Evolutionary conservation across 2,797 vertebrate genomes (phyloP).

Genomic region (Pantherophis vulpinus): DNA sequence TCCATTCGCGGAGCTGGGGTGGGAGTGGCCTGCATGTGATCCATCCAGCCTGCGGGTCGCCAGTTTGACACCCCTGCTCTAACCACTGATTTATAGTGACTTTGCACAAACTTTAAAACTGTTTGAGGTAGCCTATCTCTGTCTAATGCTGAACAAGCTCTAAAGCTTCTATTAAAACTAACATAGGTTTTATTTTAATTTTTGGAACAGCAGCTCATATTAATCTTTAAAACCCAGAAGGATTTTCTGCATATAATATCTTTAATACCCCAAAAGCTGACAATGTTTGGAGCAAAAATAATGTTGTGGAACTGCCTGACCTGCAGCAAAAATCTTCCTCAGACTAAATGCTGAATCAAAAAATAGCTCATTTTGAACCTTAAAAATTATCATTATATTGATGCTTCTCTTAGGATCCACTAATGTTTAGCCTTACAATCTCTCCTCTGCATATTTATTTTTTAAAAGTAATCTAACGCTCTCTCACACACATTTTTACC

Average conservation of each 20-base stretch:
- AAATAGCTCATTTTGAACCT: not conserved
- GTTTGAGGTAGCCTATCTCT: not conserved
- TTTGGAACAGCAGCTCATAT: not conserved
- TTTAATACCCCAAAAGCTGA: accelerated
- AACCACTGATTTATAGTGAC: not conserved
- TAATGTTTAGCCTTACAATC: not conserved
- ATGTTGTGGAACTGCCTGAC: not conserved
- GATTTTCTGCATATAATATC: not conserved
- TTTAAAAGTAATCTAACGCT: slow-evolving; percentile 13
- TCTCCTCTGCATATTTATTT: slow-evolving; percentile 21
- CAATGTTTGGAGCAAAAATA: not conserved
- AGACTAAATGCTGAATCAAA: not conserved
- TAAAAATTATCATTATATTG: slow-evolving; percentile 11
- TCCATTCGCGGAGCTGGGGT: no score
- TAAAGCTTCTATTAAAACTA: not conserved
- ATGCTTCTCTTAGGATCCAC: slow-evolving; percentile 2
- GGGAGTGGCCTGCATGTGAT: no score
- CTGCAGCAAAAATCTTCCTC: not conserved
- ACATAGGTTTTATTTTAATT: not conserved
- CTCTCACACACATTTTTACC: accelerated
- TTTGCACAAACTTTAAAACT: not conserved
- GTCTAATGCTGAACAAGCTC: not conserved
- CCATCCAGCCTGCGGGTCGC: no score
- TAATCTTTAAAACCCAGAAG: not conserved
- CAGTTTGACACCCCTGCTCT: no score